Evolutionary conservation across 2,888 invertebrate species (phyloP).

Genomic region (Anoplius nigerrimus): DNA sequence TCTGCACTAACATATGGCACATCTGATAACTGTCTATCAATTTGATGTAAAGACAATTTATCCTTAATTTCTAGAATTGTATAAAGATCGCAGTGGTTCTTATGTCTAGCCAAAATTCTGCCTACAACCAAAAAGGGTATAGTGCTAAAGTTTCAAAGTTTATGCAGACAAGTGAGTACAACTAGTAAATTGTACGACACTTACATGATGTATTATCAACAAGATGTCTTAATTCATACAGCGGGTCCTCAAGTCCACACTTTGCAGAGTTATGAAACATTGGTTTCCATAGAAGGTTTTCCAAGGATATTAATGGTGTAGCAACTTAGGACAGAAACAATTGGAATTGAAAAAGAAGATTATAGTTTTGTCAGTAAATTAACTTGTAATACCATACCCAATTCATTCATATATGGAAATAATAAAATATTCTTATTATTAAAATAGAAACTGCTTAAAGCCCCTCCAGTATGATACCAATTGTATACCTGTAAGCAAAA

Average conservation of each 20-base stretch:
- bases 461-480: conserved; percentile 71
- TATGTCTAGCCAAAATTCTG: conserved; percentile 61
- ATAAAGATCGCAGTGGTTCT: conserved; percentile 61
- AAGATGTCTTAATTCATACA: conserved; percentile 59
- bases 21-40: conserved; percentile 54
- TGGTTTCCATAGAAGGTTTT: conserved; percentile 62
- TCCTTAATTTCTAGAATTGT: conserved; percentile 46
- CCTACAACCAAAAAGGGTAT: conserved; percentile 45
- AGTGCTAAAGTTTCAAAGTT: neutral
- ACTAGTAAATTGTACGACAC: conserved; percentile 19
- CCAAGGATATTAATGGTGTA: conserved; percentile 51
- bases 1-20: conserved; percentile 65
- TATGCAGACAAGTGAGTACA: neutral
- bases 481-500: conserved; percentile 64
- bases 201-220: conserved; percentile 48
- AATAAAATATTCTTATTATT: conserved; percentile 58
- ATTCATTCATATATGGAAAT: conserved; percentile 67
- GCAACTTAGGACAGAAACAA: conserved; percentile 56
- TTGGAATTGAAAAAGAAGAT: conserved; percentile 17
- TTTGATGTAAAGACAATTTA: conserved; percentile 53
- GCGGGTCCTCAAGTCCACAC: conserved; percentile 47
- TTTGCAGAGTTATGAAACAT: conserved; percentile 60
- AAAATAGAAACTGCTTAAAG: conserved; percentile 54
- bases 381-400: conserved; percentile 54
- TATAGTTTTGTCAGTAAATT: neutral